Conservation (phyloP, 2,888 invertebrate genomes). For the Rhagonycha fulva region DNA sequence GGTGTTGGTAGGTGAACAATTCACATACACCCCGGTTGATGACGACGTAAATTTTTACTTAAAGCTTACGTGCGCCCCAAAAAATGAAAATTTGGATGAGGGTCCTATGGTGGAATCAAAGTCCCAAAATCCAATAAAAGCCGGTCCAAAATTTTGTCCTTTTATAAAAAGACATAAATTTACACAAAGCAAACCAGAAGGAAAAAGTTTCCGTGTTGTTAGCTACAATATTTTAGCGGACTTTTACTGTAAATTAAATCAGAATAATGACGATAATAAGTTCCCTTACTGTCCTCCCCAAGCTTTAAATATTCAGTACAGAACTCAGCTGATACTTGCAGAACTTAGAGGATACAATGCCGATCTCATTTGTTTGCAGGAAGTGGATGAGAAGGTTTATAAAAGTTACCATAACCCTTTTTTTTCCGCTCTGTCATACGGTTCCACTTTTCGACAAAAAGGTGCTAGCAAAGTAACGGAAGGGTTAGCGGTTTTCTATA, state of each 20-base stretch:
- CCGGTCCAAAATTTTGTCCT: conserved; percentile 79
- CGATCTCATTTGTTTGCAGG: conserved; percentile 90
- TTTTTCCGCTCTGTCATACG: conserved; percentile 60
- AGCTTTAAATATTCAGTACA: conserved; percentile 81
- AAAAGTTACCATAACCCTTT: conserved; percentile 66
- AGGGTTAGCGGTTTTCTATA: conserved; percentile 81
- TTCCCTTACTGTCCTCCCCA: conserved; percentile 85
- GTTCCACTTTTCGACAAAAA: conserved; percentile 71
- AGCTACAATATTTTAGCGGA: conserved; percentile 92
- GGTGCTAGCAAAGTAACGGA: conserved; percentile 71
- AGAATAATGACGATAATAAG: conserved; percentile 66
- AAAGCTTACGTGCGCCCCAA: conserved; percentile 65
- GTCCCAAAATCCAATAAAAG: conserved; percentile 65
- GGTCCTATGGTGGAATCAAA: conserved; percentile 69
- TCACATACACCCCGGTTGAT: conserved; percentile 63
- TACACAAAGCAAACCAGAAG: conserved; percentile 63
- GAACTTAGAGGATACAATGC: conserved; percentile 89
- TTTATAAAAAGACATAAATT: conserved; percentile 79
- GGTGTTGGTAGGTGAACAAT: conserved; percentile 62
- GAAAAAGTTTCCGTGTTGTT: conserved; percentile 75
- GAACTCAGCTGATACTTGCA: conserved; percentile 82
- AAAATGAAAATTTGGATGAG: conserved; percentile 52
- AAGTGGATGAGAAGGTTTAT: conserved; percentile 85
- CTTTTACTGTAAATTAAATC: conserved; percentile 85
- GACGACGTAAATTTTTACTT: conserved; percentile 70